These are phyloP conservation scores for Drosophila pseudotalamancana DNA, from an alignment of 2,888 invertebrate species.

Conservation along the genomic window DNA sequence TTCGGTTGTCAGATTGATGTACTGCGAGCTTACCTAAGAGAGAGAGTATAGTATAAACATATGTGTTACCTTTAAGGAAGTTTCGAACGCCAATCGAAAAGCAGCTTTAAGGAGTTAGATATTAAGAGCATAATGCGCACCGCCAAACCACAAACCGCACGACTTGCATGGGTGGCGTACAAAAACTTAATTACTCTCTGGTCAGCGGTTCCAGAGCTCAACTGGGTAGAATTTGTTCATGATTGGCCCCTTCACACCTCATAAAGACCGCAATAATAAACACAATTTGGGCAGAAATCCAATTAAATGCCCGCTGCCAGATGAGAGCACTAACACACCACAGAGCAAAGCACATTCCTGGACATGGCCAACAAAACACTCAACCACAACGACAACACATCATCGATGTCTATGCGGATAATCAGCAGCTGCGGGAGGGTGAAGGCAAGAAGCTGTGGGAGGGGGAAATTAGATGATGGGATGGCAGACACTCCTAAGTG, in stretches of 20 bases:
- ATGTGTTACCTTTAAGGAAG: slow-evolving; percentile 20
- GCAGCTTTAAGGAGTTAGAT: slow-evolving; percentile 26
- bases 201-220: slow-evolving; percentile 25
- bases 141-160: slow-evolving; percentile 22
- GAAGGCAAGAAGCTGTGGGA: background rate
- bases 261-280: slow-evolving; percentile 75
- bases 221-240: slow-evolving; percentile 29
- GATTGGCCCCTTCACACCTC: slow-evolving; percentile 75
- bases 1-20: slow-evolving; percentile 61
- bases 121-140: slow-evolving; percentile 21
- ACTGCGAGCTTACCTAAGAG: slow-evolving; percentile 43
- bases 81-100: background rate
- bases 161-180: slow-evolving; percentile 17
- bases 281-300: slow-evolving; percentile 78
- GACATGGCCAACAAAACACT: slow-evolving; percentile 32
- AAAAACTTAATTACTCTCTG: slow-evolving; percentile 73
- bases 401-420: slow-evolving; percentile 69
- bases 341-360: slow-evolving; percentile 21
- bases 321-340: slow-evolving; percentile 18
- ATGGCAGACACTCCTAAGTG: slow-evolving; percentile 33
- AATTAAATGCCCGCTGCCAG: slow-evolving; percentile 66
- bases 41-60: background rate
- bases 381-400: slow-evolving; percentile 63
- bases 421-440: slow-evolving; percentile 46
- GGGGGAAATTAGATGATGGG: slow-evolving; percentile 8